These are phyloP conservation scores for Hyposmocoma kahamanoa DNA, from an alignment of 1,140 invertebrate genomes.

Conservation along the genomic window DNA sequence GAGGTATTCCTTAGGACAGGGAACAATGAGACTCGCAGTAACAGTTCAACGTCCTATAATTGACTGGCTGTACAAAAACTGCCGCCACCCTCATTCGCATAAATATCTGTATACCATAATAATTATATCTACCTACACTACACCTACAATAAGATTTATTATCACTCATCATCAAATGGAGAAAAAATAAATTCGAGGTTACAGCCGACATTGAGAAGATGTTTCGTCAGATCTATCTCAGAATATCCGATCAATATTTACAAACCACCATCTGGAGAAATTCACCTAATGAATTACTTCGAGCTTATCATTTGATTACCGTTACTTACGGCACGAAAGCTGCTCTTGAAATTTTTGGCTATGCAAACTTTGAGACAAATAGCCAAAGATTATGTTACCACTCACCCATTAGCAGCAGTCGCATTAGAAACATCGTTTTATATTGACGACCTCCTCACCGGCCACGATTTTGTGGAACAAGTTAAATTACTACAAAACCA, in stretches of 20 bases:
- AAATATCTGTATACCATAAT: too few species aligned
- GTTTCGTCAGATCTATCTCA: conserved; percentile 40
- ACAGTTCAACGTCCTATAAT: too few species aligned
- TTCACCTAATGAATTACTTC: conserved; percentile 21
- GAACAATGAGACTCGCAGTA: too few species aligned
- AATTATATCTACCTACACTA: too few species aligned
- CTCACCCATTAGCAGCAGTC: background rate
- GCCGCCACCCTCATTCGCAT: too few species aligned
- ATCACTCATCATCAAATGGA: background rate
- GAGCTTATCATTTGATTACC: background rate
- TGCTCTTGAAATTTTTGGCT: background rate
- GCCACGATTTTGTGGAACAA: background rate
- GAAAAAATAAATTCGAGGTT: conserved; percentile 19
- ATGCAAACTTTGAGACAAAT: background rate
- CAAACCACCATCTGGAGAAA: conserved; percentile 16
- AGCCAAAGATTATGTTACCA: background rate
- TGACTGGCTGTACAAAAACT: too few species aligned
- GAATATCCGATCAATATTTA: conserved; percentile 23
- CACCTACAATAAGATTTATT: background rate
- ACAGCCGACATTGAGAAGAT: conserved; percentile 39
- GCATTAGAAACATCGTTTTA: background rate
- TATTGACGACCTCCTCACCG: background rate
- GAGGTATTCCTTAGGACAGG: too few species aligned
- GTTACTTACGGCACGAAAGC: background rate
- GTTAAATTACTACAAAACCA: background rate